Conservation (phyloP, 2,797 vertebrate species). For the Falco biarmicus region DNA sequence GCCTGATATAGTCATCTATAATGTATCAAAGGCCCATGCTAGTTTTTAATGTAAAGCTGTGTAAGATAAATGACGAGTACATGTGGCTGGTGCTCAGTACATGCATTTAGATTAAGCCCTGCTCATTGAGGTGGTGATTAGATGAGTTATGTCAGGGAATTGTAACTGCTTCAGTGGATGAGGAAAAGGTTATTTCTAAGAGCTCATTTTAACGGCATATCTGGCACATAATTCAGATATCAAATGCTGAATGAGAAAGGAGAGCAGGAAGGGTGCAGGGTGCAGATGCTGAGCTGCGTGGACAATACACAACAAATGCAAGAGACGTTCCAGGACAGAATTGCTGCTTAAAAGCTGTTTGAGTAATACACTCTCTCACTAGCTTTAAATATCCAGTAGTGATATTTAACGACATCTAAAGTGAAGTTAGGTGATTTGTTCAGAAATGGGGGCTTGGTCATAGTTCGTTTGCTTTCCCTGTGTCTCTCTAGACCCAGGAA, state of each 20-base stretch:
- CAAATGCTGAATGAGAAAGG: background rate
- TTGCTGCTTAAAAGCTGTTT: background rate
- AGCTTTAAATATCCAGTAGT: background rate
- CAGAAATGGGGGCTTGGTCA: background rate
- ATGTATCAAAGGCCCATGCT: slow-evolving; percentile 40
- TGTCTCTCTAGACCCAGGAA: background rate
- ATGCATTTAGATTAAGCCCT: slow-evolving; percentile 62
- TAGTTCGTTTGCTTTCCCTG: background rate
- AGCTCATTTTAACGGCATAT: slow-evolving; percentile 9
- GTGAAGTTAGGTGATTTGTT: background rate
- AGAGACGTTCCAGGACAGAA: background rate
- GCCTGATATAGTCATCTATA: slow-evolving; percentile 55
- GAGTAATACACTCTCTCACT: background rate
- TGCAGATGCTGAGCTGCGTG: background rate
- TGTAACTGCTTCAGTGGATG: slow-evolving; percentile 45
- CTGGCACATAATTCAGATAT: slow-evolving; percentile 44
- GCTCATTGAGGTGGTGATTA: slow-evolving; percentile 64
- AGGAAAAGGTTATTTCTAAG: slow-evolving; percentile 47
- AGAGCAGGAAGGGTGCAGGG: background rate
- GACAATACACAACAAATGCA: background rate
- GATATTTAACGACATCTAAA: background rate
- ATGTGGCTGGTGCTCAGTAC: slow-evolving; percentile 53
- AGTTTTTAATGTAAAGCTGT: slow-evolving; percentile 15
- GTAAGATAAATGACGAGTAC: slow-evolving; percentile 37
- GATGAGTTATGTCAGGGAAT: slow-evolving; percentile 63